These are phyloP conservation scores for Nephrotoma flavescens DNA, from an alignment of 2,888 invertebrate genomes.

Conservation along the genomic window DNA sequence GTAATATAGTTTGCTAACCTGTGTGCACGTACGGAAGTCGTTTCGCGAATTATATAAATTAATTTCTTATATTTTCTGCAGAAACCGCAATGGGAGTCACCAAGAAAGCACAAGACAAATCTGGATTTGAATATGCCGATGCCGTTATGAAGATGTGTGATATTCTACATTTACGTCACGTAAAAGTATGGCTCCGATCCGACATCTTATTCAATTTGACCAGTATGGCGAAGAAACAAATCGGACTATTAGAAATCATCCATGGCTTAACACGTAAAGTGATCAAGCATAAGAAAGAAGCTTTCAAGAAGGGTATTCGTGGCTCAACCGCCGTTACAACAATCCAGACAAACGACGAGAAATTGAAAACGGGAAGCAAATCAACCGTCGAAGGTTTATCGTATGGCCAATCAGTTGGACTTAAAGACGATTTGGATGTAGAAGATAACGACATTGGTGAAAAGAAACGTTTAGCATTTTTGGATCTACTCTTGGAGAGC, in stretches of 20 bases:
- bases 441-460: constrained; percentile 64
- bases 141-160: constrained; percentile 85
- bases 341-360: constrained; percentile 16
- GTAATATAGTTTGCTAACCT: not conserved
- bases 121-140: constrained; percentile 72
- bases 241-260: constrained; percentile 57
- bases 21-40: not conserved
- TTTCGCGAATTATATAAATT: not conserved
- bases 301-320: constrained; percentile 49
- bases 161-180: constrained; percentile 67
- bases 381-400: constrained; percentile 47
- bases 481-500: constrained; percentile 71
- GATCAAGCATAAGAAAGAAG: constrained; percentile 60
- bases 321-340: constrained; percentile 28
- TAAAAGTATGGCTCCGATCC: constrained; percentile 62
- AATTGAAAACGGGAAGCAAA: not conserved
- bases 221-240: constrained; percentile 57
- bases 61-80: constrained; percentile 20
- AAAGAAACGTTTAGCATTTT: constrained; percentile 71
- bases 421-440: constrained; percentile 68
- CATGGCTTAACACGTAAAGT: constrained; percentile 70
- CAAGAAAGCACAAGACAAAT: constrained; percentile 64
- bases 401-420: constrained; percentile 53
- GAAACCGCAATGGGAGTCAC: constrained; percentile 85
- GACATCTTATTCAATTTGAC: constrained; percentile 65